Percentiles rank a stretch among this genome's conserved stretches.
phyloP scores from a whole-genome alignment of 2,797 vertebrate species.

The Bovichtus diacanthus region DNA sequence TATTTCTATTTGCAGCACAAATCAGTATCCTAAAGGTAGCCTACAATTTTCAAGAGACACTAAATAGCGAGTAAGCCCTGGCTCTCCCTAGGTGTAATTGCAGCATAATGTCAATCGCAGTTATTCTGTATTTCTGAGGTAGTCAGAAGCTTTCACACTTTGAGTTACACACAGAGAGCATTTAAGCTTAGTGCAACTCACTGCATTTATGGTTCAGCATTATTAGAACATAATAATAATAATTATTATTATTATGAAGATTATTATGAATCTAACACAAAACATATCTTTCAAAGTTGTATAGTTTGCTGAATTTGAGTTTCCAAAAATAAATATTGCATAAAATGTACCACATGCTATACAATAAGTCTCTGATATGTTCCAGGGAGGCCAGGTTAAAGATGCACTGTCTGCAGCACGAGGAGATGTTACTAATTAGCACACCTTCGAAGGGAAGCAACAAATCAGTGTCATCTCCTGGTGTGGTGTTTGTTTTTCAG shows the following conservation, averaged over 20 bases:
- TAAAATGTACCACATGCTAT: background rate
- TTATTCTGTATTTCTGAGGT: background rate
- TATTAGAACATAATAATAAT: background rate
- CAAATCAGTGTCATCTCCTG: slow-evolving; percentile 24
- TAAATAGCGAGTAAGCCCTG: background rate
- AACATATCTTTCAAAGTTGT: background rate
- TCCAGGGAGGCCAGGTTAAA: slow-evolving; percentile 5
- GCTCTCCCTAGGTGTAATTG: background rate
- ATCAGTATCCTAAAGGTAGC: background rate
- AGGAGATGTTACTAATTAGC: slow-evolving; percentile 47
- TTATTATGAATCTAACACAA: background rate
- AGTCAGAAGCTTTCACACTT: background rate
- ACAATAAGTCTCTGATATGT: background rate
- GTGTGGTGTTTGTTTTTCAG: slow-evolving; percentile 38
- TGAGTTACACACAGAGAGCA: background rate
- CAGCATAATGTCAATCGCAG: background rate
- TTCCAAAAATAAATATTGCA: background rate
- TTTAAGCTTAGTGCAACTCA: background rate
- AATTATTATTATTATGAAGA: background rate
- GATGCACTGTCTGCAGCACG: slow-evolving; percentile 15
- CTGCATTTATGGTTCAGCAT: background rate
- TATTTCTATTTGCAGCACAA: background rate
- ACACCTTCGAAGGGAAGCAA: slow-evolving; percentile 29
- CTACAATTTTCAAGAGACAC: background rate
- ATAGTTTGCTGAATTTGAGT: background rate